Conservation (phyloP, 2,888 invertebrate genomes). For the Ryuthela nishihirai region DNA sequence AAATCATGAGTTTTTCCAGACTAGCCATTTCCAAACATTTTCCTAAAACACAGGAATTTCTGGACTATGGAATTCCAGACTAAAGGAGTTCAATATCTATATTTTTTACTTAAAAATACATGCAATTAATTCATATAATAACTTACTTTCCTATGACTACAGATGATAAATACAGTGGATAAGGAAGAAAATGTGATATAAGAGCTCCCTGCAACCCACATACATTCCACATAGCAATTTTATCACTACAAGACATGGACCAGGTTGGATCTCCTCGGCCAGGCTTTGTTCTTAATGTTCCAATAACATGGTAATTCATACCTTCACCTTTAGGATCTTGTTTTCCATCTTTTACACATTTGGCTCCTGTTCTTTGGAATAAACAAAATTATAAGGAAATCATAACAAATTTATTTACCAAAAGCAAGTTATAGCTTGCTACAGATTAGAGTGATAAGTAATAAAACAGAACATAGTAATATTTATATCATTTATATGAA, state of each 20-base stretch:
- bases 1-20: too few relatives aligned
- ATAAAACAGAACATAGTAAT: too few relatives aligned
- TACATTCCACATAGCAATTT: conserved; percentile 82
- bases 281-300: conserved; percentile 77
- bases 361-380: conserved; percentile 82
- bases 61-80: too few relatives aligned
- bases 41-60: too few relatives aligned
- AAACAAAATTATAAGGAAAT: neutral
- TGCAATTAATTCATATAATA: too few relatives aligned
- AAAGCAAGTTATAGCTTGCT: too few relatives aligned
- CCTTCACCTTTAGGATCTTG: conserved; percentile 62
- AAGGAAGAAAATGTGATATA: conserved; percentile 62
- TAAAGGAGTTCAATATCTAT: too few relatives aligned
- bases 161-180: conserved; percentile 65
- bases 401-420: too few relatives aligned
- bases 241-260: conserved; percentile 92
- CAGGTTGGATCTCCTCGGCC: conserved; percentile 83
- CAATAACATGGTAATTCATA: conserved; percentile 63
- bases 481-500: too few relatives aligned
- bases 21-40: too few relatives aligned
- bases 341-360: conserved; percentile 59
- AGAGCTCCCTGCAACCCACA: conserved; percentile 79
- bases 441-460: too few relatives aligned
- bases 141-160: conserved; percentile 66
- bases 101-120: too few relatives aligned